Evolutionary conservation across 2,888 invertebrate species (phyloP).

Genomic region (Terebella lapidaria): DNA sequence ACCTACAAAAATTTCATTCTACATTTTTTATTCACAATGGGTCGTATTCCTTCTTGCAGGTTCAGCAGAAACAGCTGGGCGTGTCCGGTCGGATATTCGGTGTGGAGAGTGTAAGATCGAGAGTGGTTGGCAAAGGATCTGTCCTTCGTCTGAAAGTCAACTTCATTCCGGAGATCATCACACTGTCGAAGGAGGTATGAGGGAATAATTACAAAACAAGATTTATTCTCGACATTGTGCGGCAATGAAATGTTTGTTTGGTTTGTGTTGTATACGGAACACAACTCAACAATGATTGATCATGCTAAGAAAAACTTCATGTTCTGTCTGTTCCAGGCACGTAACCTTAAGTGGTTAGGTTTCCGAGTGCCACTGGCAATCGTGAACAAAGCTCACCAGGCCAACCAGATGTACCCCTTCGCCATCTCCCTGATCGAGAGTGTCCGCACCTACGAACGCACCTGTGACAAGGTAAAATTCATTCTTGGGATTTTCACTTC

Average conservation of each 20-base stretch:
- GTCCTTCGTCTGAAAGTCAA: slow-evolving; percentile 78
- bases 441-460: slow-evolving; percentile 92
- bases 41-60: slow-evolving; percentile 40
- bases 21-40: no score
- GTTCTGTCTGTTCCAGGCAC: no score
- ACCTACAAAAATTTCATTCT: no score
- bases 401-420: slow-evolving; percentile 96
- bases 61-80: slow-evolving; percentile 88
- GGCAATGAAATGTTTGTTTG: no score
- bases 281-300: no score
- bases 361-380: slow-evolving; percentile 96
- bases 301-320: no score
- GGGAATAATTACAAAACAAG: background rate
- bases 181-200: slow-evolving; percentile 87
- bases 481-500: background rate
- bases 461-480: slow-evolving; percentile 91
- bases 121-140: slow-evolving; percentile 56
- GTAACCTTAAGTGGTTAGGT: slow-evolving; percentile 90
- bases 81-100: slow-evolving; percentile 91
- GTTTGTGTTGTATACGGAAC: no score
- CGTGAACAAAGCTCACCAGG: slow-evolving; percentile 98
- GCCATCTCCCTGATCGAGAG: slow-evolving; percentile 98
- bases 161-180: slow-evolving; percentile 96
- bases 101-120: slow-evolving; percentile 64
- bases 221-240: no score